Evolutionary conservation across 2,113 vertebrate genomes (phyloP), one percentile per base, ranked within the genome.

Genomic region (Oryzias javanicus): DNA sequence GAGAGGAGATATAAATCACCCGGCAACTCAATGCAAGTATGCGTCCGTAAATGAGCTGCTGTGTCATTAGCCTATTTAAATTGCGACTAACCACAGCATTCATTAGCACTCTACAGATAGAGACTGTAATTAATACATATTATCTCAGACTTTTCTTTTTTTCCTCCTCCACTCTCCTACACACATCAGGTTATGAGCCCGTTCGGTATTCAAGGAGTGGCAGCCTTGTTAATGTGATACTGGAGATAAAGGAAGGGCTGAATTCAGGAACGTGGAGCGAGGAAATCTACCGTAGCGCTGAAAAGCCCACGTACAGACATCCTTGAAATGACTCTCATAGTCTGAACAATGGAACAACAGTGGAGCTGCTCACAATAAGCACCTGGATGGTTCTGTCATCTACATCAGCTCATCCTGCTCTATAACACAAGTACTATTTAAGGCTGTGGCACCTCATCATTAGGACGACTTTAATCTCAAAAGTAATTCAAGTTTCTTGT

Each of bases 91-190:
- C 80, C 72, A 79, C 76, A 66, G 76, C 80, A 81, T 87, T 88
- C 82, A 87, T 90, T 89, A 89, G 80, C 81, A 55, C 86, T 79
- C 78, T 84, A 85, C 80, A 75, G 84, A 88, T 84, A 79, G 68
- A 77, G 85, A 55, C 65, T 78, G 83, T 87, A 86, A 89, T 90
- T 87, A 90, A 90, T 89, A 88, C 57, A 58, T 67, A 86, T 86
- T 85, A 85, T 88, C 80, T 87, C 70, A 60, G 74, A 80, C 78
- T 84, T 78, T 67, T 79, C 50, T 35, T 13, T 35, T 10, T 35
- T 22, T 22, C 3, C 22, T 22, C 22, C 35, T 35, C 35, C 70
- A 53, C 73, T 46, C 72, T 41, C 74, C 17, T 57, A 60, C 76
- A 44, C 70, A 52, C 49, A 55, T 61, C 71, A 74, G 76, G 85